These are phyloP conservation scores for Thamnophis sirtalis DNA, from an alignment of 2,113 vertebrate genomes.

Conservation along the genomic window DNA sequence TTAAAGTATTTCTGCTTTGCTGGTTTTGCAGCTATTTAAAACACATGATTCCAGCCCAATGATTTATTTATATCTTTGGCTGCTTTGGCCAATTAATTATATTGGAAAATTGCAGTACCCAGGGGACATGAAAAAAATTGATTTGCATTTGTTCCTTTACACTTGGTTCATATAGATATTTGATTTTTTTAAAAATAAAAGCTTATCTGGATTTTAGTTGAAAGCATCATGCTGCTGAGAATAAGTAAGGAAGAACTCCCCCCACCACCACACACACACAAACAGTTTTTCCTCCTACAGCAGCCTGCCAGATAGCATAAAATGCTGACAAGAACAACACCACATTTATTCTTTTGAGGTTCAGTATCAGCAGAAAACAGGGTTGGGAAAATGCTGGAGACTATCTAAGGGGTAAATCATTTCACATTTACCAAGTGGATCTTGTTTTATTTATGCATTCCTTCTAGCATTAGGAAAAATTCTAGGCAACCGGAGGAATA, in stretches of 20 bases:
- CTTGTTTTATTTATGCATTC: background rate
- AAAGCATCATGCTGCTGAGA: background rate
- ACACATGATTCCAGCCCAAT: background rate
- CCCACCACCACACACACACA: too few relatives aligned
- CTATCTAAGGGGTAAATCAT: background rate
- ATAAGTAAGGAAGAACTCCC: background rate
- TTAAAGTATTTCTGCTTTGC: background rate
- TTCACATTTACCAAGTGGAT: background rate
- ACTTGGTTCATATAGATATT: background rate
- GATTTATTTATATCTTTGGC: background rate
- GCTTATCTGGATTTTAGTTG: background rate
- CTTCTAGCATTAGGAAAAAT: background rate
- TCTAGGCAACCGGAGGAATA: background rate
- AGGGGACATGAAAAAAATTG: background rate
- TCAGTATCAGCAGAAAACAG: background rate
- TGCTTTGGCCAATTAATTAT: background rate
- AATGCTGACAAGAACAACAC: background rate
- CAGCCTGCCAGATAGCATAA: background rate
- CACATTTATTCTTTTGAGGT: background rate
- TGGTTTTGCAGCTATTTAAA: conserved; percentile 11
- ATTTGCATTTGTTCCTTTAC: conserved; percentile 1
- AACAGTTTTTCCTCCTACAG: background rate
- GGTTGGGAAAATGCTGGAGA: background rate
- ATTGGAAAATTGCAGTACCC: background rate
- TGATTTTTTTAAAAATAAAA: background rate